Percentiles rank a stretch among this genome's conserved stretches.
These are phyloP conservation scores for Rhynchonycteris naso DNA, from an alignment of 2,797 vertebrate species.

Conservation along the genomic window DNA sequence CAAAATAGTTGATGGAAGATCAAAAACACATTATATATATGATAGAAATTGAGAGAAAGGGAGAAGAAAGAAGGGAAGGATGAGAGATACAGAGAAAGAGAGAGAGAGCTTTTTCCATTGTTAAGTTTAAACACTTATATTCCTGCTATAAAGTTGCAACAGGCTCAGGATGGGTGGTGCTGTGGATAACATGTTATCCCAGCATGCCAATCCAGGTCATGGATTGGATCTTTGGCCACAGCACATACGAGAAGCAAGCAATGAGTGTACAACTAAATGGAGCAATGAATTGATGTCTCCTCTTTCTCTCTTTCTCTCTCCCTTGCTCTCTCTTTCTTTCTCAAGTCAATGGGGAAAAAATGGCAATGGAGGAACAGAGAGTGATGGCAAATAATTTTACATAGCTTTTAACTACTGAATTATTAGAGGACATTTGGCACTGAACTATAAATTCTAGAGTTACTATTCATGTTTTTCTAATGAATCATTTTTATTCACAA, in stretches of 20 bases:
- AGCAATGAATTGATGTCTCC: too few species aligned
- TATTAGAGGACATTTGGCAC: background rate
- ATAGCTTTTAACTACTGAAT: conserved; percentile 22
- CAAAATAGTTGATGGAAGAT: conserved; percentile 6
- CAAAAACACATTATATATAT: background rate
- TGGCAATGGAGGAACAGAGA: background rate
- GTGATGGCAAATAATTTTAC: background rate
- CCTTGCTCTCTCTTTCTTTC: too few species aligned
- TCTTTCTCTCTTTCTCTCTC: too few species aligned
- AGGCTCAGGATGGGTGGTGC: too few species aligned
- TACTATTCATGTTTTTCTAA: conserved; percentile 16
- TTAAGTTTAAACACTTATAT: background rate
- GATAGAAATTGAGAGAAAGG: background rate
- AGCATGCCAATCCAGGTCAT: too few species aligned
- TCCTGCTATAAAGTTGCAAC: background rate
- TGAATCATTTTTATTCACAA: background rate
- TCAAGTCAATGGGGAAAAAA: too few species aligned
- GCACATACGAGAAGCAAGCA: too few species aligned
- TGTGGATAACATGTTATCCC: too few species aligned
- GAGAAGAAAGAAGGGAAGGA: background rate
- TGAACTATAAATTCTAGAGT: conserved; percentile 4
- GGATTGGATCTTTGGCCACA: too few species aligned
- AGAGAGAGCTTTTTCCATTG: background rate
- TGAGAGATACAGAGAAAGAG: background rate
- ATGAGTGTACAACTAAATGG: too few species aligned